A percentile compares a stretch with the other conserved stretches of the same genome.
Evolutionary conservation across 2,113 vertebrate genomes (phyloP).

Genomic region (Neodontobutis hainanensis): DNA sequence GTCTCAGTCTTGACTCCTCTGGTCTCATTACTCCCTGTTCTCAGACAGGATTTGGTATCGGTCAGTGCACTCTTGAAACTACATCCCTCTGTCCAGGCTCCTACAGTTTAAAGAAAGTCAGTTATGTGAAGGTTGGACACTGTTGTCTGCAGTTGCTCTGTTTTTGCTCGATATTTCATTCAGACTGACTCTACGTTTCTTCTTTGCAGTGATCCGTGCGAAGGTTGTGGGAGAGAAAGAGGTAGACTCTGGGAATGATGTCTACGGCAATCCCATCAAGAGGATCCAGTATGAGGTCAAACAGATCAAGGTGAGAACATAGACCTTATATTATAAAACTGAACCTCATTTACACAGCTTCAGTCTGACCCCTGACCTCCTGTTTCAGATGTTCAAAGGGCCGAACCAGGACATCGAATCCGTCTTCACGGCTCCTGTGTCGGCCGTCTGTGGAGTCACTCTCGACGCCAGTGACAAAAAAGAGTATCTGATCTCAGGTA

Average conservation of each 20-base stretch:
- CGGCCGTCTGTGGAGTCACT: constrained; percentile 91
- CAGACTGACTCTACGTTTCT: constrained; percentile 12
- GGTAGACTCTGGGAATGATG: constrained; percentile 91
- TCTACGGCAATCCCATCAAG: constrained; percentile 98
- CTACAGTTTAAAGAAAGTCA: no score
- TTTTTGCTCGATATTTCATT: background rate
- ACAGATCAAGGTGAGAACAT: constrained; percentile 89
- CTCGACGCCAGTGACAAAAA: constrained; percentile 93
- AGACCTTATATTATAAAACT: background rate
- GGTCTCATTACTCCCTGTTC: no score
- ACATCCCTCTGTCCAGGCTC: no score
- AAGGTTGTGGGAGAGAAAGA: constrained; percentile 90
- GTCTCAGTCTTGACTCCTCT: no score
- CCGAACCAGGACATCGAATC: constrained; percentile 89
- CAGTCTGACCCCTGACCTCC: constrained; percentile 1
- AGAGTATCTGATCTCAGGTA: constrained; percentile 96
- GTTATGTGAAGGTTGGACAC: no score
- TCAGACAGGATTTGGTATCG: no score
- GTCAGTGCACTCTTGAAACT: no score
- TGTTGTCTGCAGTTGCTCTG: no score
- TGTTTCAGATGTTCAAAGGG: constrained; percentile 94
- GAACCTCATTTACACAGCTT: no score
- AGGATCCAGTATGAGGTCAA: constrained; percentile 96
- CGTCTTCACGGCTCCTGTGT: constrained; percentile 92
- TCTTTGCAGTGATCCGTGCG: constrained; percentile 90